Conservation (phyloP, 2,888 invertebrate species). For the Dryomyza anilis region DNA sequence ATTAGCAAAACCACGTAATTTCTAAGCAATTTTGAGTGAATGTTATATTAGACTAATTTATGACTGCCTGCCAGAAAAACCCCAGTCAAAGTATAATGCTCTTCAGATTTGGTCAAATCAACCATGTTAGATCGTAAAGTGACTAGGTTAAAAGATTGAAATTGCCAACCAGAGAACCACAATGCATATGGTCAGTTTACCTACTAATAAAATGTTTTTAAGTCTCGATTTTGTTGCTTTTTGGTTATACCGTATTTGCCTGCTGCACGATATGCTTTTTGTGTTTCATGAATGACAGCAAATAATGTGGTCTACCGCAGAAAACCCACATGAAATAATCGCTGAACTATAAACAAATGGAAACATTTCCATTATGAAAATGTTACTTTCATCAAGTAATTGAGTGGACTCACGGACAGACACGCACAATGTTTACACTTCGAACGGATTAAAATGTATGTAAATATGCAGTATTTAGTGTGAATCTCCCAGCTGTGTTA, state of each 20-base stretch:
- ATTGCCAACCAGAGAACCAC: conserved; percentile 4
- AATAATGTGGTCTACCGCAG: conserved; percentile 41
- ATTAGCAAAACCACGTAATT: too few species aligned
- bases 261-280: neutral
- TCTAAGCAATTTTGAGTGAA: too few species aligned
- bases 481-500: neutral
- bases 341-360: conserved; percentile 41
- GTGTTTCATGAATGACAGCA: conserved; percentile 2
- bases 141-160: too few species aligned
- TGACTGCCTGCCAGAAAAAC: too few species aligned
- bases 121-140: too few species aligned
- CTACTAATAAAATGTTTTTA: neutral
- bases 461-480: conserved; percentile 32
- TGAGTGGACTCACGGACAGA: conserved; percentile 1
- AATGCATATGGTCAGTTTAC: neutral
- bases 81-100: too few species aligned
- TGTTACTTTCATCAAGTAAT: conserved; percentile 31
- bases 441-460: conserved; percentile 29
- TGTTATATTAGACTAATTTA: too few species aligned
- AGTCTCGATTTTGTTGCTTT: neutral
- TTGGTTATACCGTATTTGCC: neutral
- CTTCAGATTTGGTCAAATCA: too few species aligned
- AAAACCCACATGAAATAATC: conserved; percentile 43
- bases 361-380: conserved; percentile 55
- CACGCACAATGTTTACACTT: conserved; percentile 22